Base-by-base conservation (phyloP, 1,140 invertebrate species). In the Gryllus bimaculatus region DNA sequence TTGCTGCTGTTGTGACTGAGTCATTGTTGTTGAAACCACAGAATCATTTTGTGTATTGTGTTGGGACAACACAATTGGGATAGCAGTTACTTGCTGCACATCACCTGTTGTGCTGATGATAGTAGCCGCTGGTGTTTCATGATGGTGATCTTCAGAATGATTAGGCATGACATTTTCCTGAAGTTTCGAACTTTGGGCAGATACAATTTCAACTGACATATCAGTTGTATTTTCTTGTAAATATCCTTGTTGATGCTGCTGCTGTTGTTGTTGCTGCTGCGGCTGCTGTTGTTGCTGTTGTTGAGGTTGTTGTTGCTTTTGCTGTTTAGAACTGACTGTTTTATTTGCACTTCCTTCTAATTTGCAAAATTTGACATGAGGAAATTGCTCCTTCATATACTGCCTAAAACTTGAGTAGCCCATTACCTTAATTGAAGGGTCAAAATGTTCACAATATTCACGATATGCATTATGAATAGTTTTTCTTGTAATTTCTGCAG, bases 341-440 rank as follows among this genome's bases (percentile, higher is more conserved):
- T 75, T 48, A 48, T 39, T 75, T 8, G 21, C 39, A 18, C 66
- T 76, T 18, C 39, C 39, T 73, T 79, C 79, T 12, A 79, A 13
- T 85, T 92, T 92, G 79, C 90, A 90, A 83, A 93, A 93, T 83
- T 91, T 92, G 4, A 93, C 89, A 82, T 93, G 90, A 4, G 92
- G 92, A 85, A 94, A 94, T 83, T 93, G 92, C 82, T 93, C 91
- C 83, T 93, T 93, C 90, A 94, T 91, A 82, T 94, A 94, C 82
- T 92, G 89, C 79, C 92, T 86, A 85, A 94, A 94, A 26, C 92
- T 93, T 0, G 92, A 93, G 82, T 93, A 94, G 0, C 92, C 92
- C 92, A 94, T 93, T 3, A 92, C 86, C 86, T 93, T 93, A 48
- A 90, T 83, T 79, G 90, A 89, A 13, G 83, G 82, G 26, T 84